Evolutionary conservation across 2,888 invertebrate species (phyloP).

Genomic region (Mayetiola destructor): DNA sequence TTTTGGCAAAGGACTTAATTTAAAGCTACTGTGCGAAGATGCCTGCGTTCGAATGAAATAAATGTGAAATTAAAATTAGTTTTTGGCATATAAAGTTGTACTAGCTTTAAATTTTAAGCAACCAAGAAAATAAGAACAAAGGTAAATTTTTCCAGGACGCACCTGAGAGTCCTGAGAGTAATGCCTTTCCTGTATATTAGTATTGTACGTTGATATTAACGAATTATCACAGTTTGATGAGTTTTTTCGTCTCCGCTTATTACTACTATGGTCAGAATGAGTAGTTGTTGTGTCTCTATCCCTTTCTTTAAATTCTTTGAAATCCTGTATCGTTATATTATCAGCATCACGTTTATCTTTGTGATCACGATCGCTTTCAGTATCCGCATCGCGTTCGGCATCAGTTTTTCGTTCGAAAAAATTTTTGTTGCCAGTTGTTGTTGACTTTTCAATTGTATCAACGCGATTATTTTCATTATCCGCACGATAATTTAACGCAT

Average conservation of each 20-base stretch:
- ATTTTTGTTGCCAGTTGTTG: slow-evolving; percentile 28
- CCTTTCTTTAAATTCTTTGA: slow-evolving; percentile 27
- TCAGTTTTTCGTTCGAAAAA: slow-evolving; percentile 27
- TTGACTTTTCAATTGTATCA: slow-evolving; percentile 30
- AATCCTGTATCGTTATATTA: slow-evolving; percentile 13
- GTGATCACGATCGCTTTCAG: slow-evolving; percentile 31
- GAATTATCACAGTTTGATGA: slow-evolving; percentile 50
- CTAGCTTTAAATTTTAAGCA: neutral
- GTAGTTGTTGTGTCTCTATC: slow-evolving; percentile 42
- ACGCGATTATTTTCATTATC: slow-evolving; percentile 34
- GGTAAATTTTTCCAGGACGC: slow-evolving; percentile 19
- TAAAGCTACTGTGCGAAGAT: slow-evolving; percentile 48
- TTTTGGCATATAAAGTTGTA: neutral
- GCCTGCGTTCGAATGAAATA: slow-evolving; percentile 34
- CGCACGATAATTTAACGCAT: slow-evolving; percentile 39
- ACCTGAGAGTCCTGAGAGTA: slow-evolving; percentile 52
- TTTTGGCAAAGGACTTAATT: slow-evolving; percentile 51
- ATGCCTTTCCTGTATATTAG: slow-evolving; percentile 44
- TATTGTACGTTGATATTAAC: slow-evolving; percentile 42
- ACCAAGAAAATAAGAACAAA: neutral
- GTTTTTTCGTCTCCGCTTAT: slow-evolving; percentile 42
- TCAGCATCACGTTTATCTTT: slow-evolving; percentile 21
- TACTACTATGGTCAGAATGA: slow-evolving; percentile 38
- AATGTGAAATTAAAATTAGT: neutral
- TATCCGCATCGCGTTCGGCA: slow-evolving; percentile 25